Evolutionary conservation across 2,888 invertebrate genomes (phyloP).

Genomic region (Stenchaetothrips biformis): DNA sequence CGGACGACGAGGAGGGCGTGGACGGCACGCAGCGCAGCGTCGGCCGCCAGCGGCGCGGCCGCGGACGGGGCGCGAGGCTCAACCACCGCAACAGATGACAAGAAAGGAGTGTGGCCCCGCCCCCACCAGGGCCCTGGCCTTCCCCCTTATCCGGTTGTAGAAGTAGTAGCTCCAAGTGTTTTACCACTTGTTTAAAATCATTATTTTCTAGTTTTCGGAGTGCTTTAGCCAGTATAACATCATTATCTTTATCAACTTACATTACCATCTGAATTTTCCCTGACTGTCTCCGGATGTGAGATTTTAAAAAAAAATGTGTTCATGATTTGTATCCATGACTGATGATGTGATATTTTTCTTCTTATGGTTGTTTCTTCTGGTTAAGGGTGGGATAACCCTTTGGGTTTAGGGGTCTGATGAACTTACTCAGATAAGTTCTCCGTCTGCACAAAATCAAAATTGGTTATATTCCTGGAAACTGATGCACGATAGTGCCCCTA

Average conservation of each 20-base stretch:
- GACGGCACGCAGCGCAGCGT: not conserved
- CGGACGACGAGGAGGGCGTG: not conserved
- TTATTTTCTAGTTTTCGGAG: not conserved
- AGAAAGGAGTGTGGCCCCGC: not conserved
- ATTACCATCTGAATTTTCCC: not conserved
- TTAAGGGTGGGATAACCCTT: not conserved
- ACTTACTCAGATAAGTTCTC: not conserved
- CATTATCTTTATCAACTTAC: not conserved
- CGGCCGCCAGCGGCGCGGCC: not conserved
- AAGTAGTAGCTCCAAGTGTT: too few species aligned
- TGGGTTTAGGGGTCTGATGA: not conserved
- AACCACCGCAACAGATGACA: constrained; percentile 17
- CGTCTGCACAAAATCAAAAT: not conserved
- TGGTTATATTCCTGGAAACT: not conserved
- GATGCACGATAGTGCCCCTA: not conserved
- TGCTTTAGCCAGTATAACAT: not conserved
- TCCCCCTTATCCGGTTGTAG: not conserved
- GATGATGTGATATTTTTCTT: not conserved
- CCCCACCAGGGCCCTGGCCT: not conserved
- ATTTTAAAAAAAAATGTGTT: not conserved
- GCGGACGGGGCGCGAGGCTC: not conserved
- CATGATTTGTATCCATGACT: not conserved
- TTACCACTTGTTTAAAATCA: not conserved
- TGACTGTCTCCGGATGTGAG: not conserved
- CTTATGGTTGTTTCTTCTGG: not conserved